Percentiles rank a stretch among this genome's conserved stretches.
phyloP scores from a whole-genome alignment of 2,113 vertebrate species.

The Dipodomys spectabilis region DNA sequence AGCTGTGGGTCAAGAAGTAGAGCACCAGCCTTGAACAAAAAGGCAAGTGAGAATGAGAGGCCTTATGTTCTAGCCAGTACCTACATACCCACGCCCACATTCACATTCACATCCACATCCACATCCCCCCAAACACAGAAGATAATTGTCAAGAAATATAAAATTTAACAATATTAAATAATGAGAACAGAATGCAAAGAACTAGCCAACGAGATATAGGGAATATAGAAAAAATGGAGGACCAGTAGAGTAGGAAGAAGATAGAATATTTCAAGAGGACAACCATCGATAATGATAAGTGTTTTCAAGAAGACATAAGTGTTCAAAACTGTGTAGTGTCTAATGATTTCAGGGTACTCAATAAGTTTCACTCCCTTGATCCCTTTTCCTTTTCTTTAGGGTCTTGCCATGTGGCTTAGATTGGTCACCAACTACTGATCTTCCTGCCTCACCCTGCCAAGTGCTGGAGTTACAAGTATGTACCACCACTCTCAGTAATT shows the following conservation, averaged over 20 bases:
- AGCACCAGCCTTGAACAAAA: too few species aligned
- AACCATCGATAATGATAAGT: neutral
- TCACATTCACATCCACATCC: too few species aligned
- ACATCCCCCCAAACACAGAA: neutral
- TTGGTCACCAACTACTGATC: too few species aligned
- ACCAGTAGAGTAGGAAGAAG: neutral
- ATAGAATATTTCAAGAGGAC: constrained; percentile 23
- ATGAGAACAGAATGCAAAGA: neutral
- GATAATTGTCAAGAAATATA: neutral
- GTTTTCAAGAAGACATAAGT: neutral
- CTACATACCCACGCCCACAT: too few species aligned
- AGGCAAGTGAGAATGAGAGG: too few species aligned
- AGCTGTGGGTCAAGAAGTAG: too few species aligned
- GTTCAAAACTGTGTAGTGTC: neutral
- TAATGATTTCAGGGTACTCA: neutral
- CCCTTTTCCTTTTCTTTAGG: too few species aligned
- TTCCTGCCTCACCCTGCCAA: too few species aligned
- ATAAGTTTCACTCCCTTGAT: neutral
- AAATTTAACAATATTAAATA: neutral
- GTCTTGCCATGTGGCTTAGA: too few species aligned
- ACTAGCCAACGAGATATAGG: neutral
- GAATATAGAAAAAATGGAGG: neutral
- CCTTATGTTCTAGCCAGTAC: too few species aligned
- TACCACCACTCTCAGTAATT: too few species aligned
- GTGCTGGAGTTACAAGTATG: too few species aligned